Evolutionary conservation across 37 sponge, comb jelly and placozoan genomes (phyloP).

Genomic region (Halichondria panicea): DNA sequence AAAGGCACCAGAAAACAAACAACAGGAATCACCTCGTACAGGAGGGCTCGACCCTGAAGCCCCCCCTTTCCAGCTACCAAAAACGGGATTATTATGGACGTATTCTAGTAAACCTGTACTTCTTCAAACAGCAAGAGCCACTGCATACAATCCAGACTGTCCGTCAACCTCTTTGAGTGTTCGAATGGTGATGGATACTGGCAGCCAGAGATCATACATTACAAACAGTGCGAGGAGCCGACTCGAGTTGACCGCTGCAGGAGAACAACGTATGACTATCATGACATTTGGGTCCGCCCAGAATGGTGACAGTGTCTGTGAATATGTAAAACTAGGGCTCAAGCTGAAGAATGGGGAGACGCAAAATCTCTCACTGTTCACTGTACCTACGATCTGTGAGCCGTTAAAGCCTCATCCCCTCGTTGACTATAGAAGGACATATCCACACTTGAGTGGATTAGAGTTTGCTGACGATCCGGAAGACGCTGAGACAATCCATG

Average conservation of each 20-base stretch:
- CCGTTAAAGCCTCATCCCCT: conserved; percentile 10
- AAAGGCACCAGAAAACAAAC: background rate
- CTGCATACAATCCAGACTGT: conserved; percentile 18
- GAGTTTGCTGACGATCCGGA: conserved; percentile 15
- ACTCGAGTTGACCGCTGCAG: background rate
- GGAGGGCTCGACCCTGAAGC: conserved; percentile 9
- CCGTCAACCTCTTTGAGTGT: conserved; percentile 1
- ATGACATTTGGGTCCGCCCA: conserved; percentile 29
- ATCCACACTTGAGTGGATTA: conserved; percentile 16
- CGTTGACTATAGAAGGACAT: background rate
- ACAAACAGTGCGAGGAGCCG: conserved; percentile 14
- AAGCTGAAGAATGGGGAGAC: conserved; percentile 1
- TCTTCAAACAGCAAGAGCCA: conserved; percentile 28
- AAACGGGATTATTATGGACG: conserved; percentile 2
- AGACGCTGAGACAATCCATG: background rate
- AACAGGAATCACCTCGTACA: background rate
- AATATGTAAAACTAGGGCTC: conserved; percentile 21
- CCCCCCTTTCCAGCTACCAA: background rate
- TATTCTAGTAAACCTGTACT: conserved; percentile 3
- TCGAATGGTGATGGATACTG: no score
- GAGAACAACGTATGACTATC: conserved; percentile 11
- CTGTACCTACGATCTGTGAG: conserved; percentile 37
- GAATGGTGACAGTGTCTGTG: background rate
- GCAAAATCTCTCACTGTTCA: conserved; percentile 1
- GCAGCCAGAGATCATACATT: conserved; percentile 24